These are phyloP conservation scores for Sebastes trivittatus DNA, from an alignment of 2,797 vertebrate genomes.

Conservation along the genomic window DNA sequence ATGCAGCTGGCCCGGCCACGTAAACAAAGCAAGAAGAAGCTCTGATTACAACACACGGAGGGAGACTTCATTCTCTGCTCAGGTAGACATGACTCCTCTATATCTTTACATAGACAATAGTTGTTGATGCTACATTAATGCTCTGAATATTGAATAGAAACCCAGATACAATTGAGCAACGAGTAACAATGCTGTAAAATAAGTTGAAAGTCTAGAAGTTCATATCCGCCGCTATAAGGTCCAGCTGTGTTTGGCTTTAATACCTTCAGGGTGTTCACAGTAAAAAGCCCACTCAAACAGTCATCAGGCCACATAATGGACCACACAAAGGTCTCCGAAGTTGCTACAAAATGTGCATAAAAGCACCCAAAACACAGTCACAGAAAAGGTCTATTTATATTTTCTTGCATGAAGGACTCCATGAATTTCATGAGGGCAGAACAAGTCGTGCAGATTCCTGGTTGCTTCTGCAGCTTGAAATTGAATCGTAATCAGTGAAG, in stretches of 20 bases:
- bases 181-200: not conserved
- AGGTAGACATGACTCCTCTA: no score
- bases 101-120: no score
- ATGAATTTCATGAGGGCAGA: slow-evolving; percentile 12
- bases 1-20: no score
- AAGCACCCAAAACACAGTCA: not conserved
- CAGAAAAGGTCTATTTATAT: slow-evolving; percentile 3
- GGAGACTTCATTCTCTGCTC: no score
- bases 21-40: no score
- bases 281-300: not conserved
- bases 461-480: not conserved
- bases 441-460: not conserved
- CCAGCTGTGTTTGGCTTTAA: not conserved
- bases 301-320: not conserved
- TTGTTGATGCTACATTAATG: no score
- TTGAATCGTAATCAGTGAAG: slow-evolving; percentile 10
- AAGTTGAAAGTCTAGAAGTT: not conserved
- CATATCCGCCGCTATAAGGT: no score
- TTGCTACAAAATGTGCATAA: not conserved
- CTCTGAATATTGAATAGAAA: no score
- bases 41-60: no score
- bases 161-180: not conserved
- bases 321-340: not conserved
- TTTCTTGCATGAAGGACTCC: slow-evolving; percentile 9
- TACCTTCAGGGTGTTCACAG: not conserved